Evolutionary conservation across 1,140 invertebrate species (phyloP).

Genomic region (Diachasmimorpha longicaudata): DNA sequence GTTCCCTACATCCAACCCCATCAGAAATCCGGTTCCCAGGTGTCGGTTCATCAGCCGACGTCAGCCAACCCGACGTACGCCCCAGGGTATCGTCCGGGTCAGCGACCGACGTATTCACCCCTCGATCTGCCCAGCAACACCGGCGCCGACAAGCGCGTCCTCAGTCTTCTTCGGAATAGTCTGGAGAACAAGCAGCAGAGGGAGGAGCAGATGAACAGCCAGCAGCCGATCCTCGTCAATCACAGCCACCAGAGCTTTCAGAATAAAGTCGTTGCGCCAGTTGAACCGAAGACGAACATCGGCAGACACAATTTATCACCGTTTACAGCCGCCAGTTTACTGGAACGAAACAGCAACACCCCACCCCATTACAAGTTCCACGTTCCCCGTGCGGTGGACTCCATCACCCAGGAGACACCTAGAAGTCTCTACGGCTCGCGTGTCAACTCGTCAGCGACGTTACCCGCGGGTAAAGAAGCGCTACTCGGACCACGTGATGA

Average conservation of each 20-base stretch:
- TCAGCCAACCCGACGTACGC: background rate
- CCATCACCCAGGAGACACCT: conserved; percentile 59
- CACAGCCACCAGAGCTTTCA: conserved; percentile 55
- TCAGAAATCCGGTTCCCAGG: conserved; percentile 24
- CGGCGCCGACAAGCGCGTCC: conserved; percentile 70
- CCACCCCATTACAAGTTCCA: conserved; percentile 69
- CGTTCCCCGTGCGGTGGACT: conserved; percentile 72
- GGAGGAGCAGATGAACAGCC: conserved; percentile 59
- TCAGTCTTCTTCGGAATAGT: conserved; percentile 72
- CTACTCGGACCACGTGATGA: conserved; percentile 47
- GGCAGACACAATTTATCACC: conserved; percentile 66
- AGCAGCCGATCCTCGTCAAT: conserved; percentile 52
- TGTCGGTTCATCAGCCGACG: conserved; percentile 20
- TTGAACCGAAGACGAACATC: conserved; percentile 64
- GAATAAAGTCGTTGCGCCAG: conserved; percentile 56
- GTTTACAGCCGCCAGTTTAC: conserved; percentile 64
- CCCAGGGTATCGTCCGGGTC: conserved; percentile 37
- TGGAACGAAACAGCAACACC: conserved; percentile 62
- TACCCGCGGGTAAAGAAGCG: conserved; percentile 49
- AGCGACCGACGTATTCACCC: conserved; percentile 24
- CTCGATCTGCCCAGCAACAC: conserved; percentile 49
- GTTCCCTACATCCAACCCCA: conserved; percentile 35
- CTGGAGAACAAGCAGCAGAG: conserved; percentile 71
- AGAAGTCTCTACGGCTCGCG: conserved; percentile 49
- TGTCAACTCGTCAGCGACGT: conserved; percentile 51